Conservation (phyloP, 2,797 vertebrate genomes). For the Oreochromis grahami region DNA sequence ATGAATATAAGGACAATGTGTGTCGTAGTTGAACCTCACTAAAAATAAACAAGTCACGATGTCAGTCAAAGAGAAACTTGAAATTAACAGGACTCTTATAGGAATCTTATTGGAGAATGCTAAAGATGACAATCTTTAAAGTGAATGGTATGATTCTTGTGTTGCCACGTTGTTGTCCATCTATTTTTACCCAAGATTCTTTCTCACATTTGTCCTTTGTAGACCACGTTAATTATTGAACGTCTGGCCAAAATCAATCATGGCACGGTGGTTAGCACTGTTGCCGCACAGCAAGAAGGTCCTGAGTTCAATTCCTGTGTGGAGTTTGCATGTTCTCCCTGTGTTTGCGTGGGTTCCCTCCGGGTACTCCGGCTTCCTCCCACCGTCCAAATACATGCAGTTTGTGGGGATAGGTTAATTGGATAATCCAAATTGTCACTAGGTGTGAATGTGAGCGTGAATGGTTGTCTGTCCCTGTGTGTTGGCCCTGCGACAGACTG, state of each 20-base stretch:
- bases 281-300: too few species aligned
- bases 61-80: not conserved
- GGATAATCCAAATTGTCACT: too few species aligned
- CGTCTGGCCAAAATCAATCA: conserved; percentile 22
- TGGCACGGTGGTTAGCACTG: too few species aligned
- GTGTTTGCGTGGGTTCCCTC: too few species aligned
- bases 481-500: too few species aligned
- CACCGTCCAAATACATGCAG: too few species aligned
- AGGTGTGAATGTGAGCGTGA: too few species aligned
- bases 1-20: not conserved
- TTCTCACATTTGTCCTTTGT: not conserved
- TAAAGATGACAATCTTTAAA: not conserved
- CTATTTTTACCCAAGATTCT: not conserved
- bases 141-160: not conserved
- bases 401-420: too few species aligned
- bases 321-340: too few species aligned
- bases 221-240: conserved; percentile 30
- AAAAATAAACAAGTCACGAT: not conserved
- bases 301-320: too few species aligned
- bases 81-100: not conserved
- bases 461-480: too few species aligned
- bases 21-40: not conserved
- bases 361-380: too few species aligned
- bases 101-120: not conserved
- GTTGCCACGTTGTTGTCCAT: not conserved